Conservation (phyloP, 2,797 vertebrate genomes). For the Chanos chanos region DNA sequence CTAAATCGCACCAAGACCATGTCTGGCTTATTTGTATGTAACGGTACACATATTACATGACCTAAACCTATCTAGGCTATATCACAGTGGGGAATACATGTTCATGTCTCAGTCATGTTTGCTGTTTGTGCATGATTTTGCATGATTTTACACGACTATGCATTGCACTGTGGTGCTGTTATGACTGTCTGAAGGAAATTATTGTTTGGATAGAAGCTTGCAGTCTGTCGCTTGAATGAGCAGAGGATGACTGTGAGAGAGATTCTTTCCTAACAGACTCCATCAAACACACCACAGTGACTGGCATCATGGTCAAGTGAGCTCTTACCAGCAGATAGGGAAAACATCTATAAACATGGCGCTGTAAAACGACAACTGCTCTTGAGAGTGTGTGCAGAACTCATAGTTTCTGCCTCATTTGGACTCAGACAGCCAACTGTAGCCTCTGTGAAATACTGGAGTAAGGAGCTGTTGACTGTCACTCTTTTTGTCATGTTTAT, state of each 20-base stretch:
- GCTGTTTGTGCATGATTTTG: conserved; percentile 46
- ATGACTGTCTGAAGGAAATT: conserved; percentile 1
- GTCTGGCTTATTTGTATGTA: no score
- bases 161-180: conserved; percentile 1
- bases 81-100: no score
- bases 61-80: no score
- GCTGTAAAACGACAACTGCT: no score
- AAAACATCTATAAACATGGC: background rate
- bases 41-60: no score
- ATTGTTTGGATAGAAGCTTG: background rate
- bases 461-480: conserved; percentile 28
- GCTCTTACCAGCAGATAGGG: background rate
- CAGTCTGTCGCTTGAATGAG: background rate
- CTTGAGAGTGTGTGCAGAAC: conserved; percentile 6
- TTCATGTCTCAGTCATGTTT: conserved; percentile 25
- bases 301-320: conserved; percentile 7
- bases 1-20: no score
- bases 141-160: conserved; percentile 36
- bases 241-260: background rate
- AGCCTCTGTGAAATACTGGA: conserved; percentile 4
- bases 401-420: background rate
- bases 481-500: conserved; percentile 17
- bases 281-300: background rate
- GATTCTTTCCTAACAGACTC: background rate
- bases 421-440: background rate